phyloP scores from a whole-genome alignment of 2,888 invertebrate genomes.

The Quadroppia sp. region DNA sequence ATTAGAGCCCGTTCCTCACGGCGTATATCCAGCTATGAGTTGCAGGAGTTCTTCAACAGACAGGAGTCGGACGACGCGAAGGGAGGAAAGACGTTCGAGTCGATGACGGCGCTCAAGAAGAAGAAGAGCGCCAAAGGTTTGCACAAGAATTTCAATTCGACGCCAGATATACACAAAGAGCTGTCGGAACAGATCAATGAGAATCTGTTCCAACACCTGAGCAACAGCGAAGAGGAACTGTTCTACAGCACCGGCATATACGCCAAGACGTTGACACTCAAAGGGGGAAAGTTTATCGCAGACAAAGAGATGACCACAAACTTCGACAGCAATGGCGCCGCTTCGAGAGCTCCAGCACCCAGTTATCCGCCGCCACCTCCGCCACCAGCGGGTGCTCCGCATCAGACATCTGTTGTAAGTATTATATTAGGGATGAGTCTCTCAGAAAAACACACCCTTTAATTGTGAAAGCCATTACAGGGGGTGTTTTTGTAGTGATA shows the following conservation, averaged over 20 bases:
- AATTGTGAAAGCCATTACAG: too few species aligned
- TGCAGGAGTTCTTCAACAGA: slow-evolving; percentile 86
- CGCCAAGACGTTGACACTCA: slow-evolving; percentile 31
- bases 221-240: slow-evolving; percentile 39
- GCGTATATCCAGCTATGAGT: slow-evolving; percentile 80
- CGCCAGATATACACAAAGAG: slow-evolving; percentile 64
- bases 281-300: slow-evolving; percentile 40
- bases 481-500: too few species aligned
- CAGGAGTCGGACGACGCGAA: slow-evolving; percentile 74
- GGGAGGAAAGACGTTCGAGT: slow-evolving; percentile 62
- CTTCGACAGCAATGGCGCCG: not conserved
- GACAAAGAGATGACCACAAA: not conserved
- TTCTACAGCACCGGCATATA: not conserved
- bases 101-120: slow-evolving; percentile 32
- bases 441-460: not conserved
- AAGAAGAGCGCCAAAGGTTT: slow-evolving; percentile 51
- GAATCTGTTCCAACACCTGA: slow-evolving; percentile 9
- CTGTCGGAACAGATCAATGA: not conserved
- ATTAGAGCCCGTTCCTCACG: slow-evolving; percentile 63
- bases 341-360: slow-evolving; percentile 63
- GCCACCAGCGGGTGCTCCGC: slow-evolving; percentile 55
- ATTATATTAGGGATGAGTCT: too few species aligned
- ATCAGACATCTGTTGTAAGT: slow-evolving; percentile 39
- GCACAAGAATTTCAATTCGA: slow-evolving; percentile 79
- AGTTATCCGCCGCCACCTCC: slow-evolving; percentile 78